Base-by-base conservation (phyloP, 2,797 vertebrate genomes). In the Muscicapa comitata region DNA sequence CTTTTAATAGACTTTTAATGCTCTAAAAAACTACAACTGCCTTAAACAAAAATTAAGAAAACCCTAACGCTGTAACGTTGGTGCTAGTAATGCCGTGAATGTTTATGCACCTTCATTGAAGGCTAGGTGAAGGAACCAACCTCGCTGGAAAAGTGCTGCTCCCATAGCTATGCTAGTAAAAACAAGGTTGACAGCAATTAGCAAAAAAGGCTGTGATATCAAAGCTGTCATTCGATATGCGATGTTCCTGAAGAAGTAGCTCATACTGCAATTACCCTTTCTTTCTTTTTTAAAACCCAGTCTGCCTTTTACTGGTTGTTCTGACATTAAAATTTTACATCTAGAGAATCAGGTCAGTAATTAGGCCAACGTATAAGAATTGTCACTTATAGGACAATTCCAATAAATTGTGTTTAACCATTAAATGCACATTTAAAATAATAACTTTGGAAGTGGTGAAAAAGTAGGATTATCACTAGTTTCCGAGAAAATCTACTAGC, bases 261-360 rank as follows among this genome's bases (percentile, higher is more conserved):
- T 79, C 59, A 11, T 2, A 5, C 28, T 35, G 43, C 62, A 72
- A 12, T 72, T 92, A 53, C 13, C 7, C 1, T 29, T 62, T 26
- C 14, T 28, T 54, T 59, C 50, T n/a, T 53, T 71, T 79, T 42
- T 42, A 13, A 28, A 85, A 79, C 45, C 29, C 15, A n/a, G 9
- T 24, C 55, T 66, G 17, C n/a, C 23, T 83, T 76, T 85, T 70
- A 29, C 16, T 50, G 29, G 57, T 79, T 59, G n/a, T 42, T 57
- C 67, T 82, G 59, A 38, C 33, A 11, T 78, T 88, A 48, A 93
- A 75, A 24, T 74, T 55, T 23, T 58, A 38, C 8, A 37, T 40
- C 66, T 80, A 12, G 43, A 71, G 78, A 96, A 94, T 79, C 67
- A 67, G 93, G 86, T 96, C 91, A 96, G 26, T 86, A 96, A 96